Percentiles rank a stretch among this genome's conserved stretches.
Evolutionary conservation across 2,113 vertebrate genomes (phyloP).

Genomic region (Alligator mississippiensis): DNA sequence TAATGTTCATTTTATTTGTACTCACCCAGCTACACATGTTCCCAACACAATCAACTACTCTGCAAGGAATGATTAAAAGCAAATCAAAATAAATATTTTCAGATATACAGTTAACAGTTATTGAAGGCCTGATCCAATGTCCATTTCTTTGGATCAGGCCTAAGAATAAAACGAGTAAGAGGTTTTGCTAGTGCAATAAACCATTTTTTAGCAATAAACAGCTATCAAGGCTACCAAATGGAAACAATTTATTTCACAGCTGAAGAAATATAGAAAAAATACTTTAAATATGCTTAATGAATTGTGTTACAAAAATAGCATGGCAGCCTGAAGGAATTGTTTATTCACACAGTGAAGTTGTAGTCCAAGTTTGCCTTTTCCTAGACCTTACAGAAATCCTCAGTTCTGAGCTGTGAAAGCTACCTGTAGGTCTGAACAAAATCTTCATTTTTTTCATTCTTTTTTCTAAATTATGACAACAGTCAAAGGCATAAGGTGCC

Average conservation of each 20-base stretch:
- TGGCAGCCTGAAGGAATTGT: neutral
- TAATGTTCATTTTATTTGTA: neutral
- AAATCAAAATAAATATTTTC: slow-evolving; percentile 38
- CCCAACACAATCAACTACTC: slow-evolving; percentile 21
- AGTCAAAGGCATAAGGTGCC: neutral
- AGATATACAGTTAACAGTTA: neutral
- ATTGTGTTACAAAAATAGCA: neutral
- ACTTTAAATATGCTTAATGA: neutral
- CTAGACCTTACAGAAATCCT: neutral
- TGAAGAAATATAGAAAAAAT: neutral
- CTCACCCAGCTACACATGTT: slow-evolving; percentile 8
- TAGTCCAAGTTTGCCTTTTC: neutral
- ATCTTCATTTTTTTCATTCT: neutral
- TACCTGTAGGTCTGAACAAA: neutral
- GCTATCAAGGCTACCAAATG: neutral
- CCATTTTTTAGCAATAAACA: neutral
- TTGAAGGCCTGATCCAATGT: neutral
- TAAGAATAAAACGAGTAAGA: neutral
- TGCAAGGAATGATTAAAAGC: slow-evolving; percentile 45
- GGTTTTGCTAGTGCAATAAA: neutral
- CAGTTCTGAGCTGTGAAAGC: neutral
- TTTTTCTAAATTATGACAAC: neutral
- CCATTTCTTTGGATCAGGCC: slow-evolving; percentile 14
- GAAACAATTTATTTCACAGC: neutral
- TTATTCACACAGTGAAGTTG: neutral